Evolutionary conservation across 2,113 vertebrate species (phyloP), one percentile per base, ranked within the genome.

Genomic region (Hippolais icterina): DNA sequence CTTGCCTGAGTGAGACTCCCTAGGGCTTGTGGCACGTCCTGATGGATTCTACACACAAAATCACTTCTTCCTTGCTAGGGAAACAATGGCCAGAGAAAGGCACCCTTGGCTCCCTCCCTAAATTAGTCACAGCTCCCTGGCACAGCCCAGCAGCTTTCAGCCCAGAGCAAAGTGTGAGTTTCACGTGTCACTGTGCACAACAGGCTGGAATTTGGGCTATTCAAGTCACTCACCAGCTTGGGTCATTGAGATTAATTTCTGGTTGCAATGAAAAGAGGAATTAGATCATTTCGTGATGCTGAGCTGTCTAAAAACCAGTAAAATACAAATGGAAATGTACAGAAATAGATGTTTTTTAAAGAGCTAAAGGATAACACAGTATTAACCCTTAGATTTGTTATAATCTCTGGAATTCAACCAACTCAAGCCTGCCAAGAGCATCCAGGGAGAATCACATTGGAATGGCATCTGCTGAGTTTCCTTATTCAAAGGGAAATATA

Each of bases 141-240:
- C 6, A 44, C 57, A 78, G 94, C 74, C 50, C 70, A 69, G 81
- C 54, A 39, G 90, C 91, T 91, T 85, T 91, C 89, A 79, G 63
- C 25, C n/a, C 64, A 63, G 70, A 52, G 35, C 83, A n/a, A 35
- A 87, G 71, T 11, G 24, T 1, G 12, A 64, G 74, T 93, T 96
- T 85, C 89, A 91, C 12, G 39, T 93, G 85, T 91, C 87, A 83
- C 75, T 77, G 3, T 50, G 84, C 75, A 93, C 16, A 89, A 83
- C 61, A 66, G 82, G 47, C 29, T 76, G 83, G 90, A 96, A 94
- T 94, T 87, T 41, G 64, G 91, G 76, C 89, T 80, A 89, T 92
- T 96, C 87, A 93, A 82, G 52, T 11, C 72, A 46, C 57, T 90
- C 81, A 76, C 79, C 85, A 87, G 90, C 49, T 82, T 27, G 47